A percentile compares a stretch with the other conserved stretches of the same genome.
phyloP scores from a whole-genome alignment of 2,797 vertebrate genomes.

The Calcarius lapponicus region DNA sequence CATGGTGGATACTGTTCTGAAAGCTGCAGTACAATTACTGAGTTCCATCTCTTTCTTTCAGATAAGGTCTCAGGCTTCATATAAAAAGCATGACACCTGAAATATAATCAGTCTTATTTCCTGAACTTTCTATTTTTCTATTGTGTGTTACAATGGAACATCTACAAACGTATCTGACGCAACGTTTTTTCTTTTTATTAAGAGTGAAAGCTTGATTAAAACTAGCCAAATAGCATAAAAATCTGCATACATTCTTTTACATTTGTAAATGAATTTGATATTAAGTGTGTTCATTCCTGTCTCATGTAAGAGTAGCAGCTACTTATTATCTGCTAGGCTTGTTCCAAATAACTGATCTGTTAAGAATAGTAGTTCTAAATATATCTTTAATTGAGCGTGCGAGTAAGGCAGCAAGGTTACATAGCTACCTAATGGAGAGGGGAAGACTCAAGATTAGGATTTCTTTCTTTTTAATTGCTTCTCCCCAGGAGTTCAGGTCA shows the following conservation, averaged over 20 bases:
- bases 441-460: not conserved
- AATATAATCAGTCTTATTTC: slow-evolving; percentile 1
- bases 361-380: slow-evolving; percentile 43
- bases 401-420: not conserved
- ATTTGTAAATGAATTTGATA: not conserved
- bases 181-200: not conserved
- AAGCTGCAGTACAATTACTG: not conserved
- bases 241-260: not conserved
- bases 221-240: not conserved
- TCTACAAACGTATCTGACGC: not conserved
- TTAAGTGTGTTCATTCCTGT: not conserved
- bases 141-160: not conserved
- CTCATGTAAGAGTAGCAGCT: not conserved
- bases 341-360: slow-evolving; percentile 17
- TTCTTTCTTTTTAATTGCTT: not conserved
- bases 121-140: not conserved
- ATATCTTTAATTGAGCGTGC: not conserved
- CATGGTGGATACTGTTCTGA: slow-evolving; percentile 4
- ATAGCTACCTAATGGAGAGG: not conserved
- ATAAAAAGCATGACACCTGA: not conserved
- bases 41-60: not conserved
- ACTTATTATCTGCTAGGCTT: not conserved
- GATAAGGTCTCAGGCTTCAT: not conserved
- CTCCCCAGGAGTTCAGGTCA: not conserved
- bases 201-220: not conserved